Percentiles rank a stretch among this genome's conserved stretches.
Evolutionary conservation across 2,888 invertebrate genomes (phyloP).

Genomic region (Smittia sp.): DNA sequence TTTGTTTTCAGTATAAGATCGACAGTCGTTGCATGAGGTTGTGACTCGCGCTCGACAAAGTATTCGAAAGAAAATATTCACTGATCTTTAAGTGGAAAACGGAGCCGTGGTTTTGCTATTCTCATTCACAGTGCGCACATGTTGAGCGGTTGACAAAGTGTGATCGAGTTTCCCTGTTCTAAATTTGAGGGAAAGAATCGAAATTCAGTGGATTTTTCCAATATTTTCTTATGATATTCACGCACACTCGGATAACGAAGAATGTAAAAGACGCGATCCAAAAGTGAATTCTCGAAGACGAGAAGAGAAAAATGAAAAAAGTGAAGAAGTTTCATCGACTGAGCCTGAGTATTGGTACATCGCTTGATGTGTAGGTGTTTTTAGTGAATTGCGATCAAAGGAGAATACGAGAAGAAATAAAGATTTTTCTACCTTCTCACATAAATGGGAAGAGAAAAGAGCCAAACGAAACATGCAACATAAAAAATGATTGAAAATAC

Average conservation of each 20-base stretch:
- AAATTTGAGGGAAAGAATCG: not conserved
- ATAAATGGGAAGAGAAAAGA: not conserved
- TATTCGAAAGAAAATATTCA: not conserved
- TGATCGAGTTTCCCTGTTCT: too few relatives aligned
- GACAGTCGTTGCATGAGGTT: not conserved
- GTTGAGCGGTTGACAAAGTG: too few relatives aligned
- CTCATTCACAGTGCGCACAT: too few relatives aligned
- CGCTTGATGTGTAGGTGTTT: slow-evolving; percentile 28
- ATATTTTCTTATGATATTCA: not conserved
- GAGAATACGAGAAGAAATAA: slow-evolving; percentile 14
- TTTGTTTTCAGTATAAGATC: not conserved
- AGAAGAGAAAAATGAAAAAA: slow-evolving; percentile 22
- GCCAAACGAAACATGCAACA: not conserved
- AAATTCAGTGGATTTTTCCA: not conserved
- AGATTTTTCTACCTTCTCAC: slow-evolving; percentile 9
- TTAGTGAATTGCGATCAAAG: slow-evolving; percentile 37
- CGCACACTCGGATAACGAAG: not conserved
- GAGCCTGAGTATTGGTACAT: slow-evolving; percentile 36
- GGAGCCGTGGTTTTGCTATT: too few relatives aligned
- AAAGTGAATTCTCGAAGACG: slow-evolving; percentile 19
- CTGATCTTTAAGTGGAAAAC: not conserved
- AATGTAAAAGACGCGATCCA: slow-evolving; percentile 1
- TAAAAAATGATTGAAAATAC: slow-evolving; percentile 20
- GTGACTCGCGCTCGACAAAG: not conserved
- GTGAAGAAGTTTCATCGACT: slow-evolving; percentile 20